phyloP scores from a whole-genome alignment of 2,113 vertebrate species.

The Polypterus senegalus region DNA sequence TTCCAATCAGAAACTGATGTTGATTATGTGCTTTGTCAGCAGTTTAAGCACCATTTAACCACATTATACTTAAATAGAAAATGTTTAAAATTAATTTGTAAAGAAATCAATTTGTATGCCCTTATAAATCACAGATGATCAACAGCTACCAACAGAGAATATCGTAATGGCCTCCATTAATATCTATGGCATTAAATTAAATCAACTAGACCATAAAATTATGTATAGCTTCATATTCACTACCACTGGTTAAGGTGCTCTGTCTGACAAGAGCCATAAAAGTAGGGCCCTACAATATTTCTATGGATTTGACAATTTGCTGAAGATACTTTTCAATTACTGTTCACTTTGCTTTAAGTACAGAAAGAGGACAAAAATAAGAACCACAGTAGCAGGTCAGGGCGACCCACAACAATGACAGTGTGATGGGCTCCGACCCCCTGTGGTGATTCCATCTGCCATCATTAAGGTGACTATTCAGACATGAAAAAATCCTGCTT shows the following conservation, averaged over 20 bases:
- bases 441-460: constrained; percentile 77
- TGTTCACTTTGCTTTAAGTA: constrained; percentile 60
- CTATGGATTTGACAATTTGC: constrained; percentile 29
- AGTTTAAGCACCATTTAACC: too few relatives aligned
- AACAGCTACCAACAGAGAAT: not conserved
- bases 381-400: constrained; percentile 57
- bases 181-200: not conserved
- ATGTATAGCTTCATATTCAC: constrained; percentile 19
- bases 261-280: not conserved
- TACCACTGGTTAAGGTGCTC: constrained; percentile 45
- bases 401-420: constrained; percentile 68
- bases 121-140: not conserved
- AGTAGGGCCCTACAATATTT: not conserved
- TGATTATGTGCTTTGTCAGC: too few relatives aligned
- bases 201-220: not conserved
- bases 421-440: constrained; percentile 67
- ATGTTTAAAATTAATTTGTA: not conserved
- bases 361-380: constrained; percentile 63
- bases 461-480: constrained; percentile 88
- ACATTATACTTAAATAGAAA: too few relatives aligned
- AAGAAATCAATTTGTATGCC: not conserved
- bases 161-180: not conserved
- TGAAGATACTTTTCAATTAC: constrained; percentile 80
- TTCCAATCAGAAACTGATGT: too few relatives aligned
- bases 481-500: constrained; percentile 79